Conservation (phyloP, 1,140 invertebrate genomes). For the Dendroctonus valens region DNA sequence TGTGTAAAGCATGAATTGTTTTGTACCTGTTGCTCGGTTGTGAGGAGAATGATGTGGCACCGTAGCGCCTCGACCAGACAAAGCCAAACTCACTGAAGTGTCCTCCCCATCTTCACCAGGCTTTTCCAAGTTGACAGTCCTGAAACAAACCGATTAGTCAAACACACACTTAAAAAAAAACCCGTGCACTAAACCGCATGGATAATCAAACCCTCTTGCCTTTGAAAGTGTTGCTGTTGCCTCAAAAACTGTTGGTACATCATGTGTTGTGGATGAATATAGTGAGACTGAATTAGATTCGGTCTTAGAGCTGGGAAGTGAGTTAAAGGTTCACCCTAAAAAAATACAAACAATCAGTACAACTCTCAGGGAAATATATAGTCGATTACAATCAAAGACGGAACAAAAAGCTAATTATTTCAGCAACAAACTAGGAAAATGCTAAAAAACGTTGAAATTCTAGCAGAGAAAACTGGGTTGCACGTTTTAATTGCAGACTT, state of each 20-base stretch:
- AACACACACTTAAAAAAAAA: conserved; percentile 6
- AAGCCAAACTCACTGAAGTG: conserved; percentile 52
- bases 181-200: conserved; percentile 1
- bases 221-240: conserved; percentile 49
- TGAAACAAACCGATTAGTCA: conserved; percentile 37
- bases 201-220: conserved; percentile 39
- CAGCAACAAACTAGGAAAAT: neutral
- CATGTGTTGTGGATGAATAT: conserved; percentile 59
- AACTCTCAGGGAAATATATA: neutral
- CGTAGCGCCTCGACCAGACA: conserved; percentile 45
- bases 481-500: no score
- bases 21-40: conserved; percentile 68
- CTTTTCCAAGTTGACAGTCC: conserved; percentile 51
- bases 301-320: conserved; percentile 48
- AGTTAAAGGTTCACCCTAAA: conserved; percentile 61
- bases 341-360: conserved; percentile 1
- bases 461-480: neutral
- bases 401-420: neutral
- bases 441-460: conserved; percentile 2
- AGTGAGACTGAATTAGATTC: conserved; percentile 49
- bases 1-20: conserved; percentile 32
- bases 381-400: neutral
- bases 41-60: conserved; percentile 67
- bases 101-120: conserved; percentile 58
- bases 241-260: conserved; percentile 71